Conservation (phyloP, 2,888 invertebrate genomes). For the Melanargia galathea region DNA sequence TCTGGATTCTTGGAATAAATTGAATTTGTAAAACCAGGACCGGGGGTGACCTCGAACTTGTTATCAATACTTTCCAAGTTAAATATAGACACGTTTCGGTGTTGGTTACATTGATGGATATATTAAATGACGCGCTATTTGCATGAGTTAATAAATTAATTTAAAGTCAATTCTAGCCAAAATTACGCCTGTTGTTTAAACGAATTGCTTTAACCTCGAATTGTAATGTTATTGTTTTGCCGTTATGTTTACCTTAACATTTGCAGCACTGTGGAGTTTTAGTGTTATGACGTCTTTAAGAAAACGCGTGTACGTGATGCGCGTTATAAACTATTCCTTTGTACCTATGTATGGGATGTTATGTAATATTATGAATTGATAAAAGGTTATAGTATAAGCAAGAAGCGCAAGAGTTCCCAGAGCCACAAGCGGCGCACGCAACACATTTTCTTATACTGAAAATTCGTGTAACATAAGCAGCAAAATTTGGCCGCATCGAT, state of each 20-base stretch:
- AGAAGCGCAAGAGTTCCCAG: no score
- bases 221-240: neutral
- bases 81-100: neutral
- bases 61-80: neutral
- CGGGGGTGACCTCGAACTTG: constrained; percentile 10
- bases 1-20: constrained; percentile 11
- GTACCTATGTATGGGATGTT: neutral
- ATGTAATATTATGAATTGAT: neutral
- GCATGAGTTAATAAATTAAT: no score
- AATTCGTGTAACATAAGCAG: no score
- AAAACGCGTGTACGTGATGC: neutral
- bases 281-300: neutral
- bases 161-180: no score
- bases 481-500: no score
- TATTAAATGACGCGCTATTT: neutral
- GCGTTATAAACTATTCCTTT: neutral
- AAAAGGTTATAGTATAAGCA: no score
- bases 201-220: neutral
- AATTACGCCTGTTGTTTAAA: neutral
- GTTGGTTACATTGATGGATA: neutral
- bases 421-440: no score
- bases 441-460: no score
- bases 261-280: neutral
- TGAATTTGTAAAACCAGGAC: constrained; percentile 1
- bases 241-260: neutral